These are phyloP conservation scores for Venustoraphidia nigricollis DNA, from an alignment of 2,888 invertebrate species.

Conservation along the genomic window DNA sequence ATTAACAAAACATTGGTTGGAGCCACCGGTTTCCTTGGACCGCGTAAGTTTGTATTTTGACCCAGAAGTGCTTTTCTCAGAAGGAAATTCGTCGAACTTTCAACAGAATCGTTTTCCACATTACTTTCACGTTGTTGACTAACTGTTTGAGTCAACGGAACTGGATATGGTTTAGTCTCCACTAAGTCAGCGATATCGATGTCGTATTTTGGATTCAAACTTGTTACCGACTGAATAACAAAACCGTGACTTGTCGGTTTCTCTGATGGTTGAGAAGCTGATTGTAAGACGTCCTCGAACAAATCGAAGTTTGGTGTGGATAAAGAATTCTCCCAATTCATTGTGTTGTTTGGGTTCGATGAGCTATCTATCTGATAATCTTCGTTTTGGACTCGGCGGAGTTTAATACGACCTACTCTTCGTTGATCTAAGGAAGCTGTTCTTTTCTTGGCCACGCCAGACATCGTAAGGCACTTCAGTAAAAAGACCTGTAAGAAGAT, in stretches of 20 bases:
- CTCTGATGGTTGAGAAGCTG: too few species aligned
- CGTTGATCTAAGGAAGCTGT: not conserved
- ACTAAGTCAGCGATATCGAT: not conserved
- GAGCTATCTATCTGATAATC: slow-evolving; percentile 1
- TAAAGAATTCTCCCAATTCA: too few species aligned
- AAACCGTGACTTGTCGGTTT: too few species aligned
- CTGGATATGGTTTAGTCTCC: too few species aligned
- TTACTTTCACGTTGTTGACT: not conserved
- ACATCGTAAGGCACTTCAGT: not conserved
- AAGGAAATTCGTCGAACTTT: not conserved
- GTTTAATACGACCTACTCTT: slow-evolving; percentile 1
- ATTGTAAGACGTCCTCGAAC: not conserved
- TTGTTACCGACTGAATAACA: not conserved
- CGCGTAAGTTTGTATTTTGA: not conserved
- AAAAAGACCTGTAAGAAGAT: too few species aligned
- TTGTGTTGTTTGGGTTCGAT: not conserved
- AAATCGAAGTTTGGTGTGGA: not conserved
- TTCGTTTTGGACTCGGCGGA: slow-evolving; percentile 1
- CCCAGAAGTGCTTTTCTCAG: not conserved
- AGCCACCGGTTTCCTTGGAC: not conserved
- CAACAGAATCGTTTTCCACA: not conserved
- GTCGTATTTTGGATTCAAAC: not conserved
- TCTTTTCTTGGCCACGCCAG: not conserved
- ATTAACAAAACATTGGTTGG: not conserved
- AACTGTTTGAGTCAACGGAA: not conserved